Evolutionary conservation across 2,888 invertebrate genomes (phyloP).

Genomic region (Notodonta dromedarius): DNA sequence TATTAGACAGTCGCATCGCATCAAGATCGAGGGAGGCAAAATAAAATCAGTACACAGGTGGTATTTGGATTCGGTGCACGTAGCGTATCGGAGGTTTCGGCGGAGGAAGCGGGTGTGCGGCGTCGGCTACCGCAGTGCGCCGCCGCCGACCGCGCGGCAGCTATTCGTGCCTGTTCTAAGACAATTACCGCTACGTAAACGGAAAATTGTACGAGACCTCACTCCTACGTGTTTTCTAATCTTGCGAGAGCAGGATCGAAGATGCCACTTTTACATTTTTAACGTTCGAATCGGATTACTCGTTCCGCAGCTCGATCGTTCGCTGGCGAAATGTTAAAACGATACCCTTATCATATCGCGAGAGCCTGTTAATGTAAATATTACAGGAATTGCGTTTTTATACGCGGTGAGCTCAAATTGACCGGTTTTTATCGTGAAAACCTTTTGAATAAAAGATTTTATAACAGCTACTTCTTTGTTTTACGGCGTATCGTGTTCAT

Average conservation of each 20-base stretch:
- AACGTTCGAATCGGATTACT: slow-evolving; percentile 53
- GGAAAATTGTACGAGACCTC: slow-evolving; percentile 77
- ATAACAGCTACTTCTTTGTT: slow-evolving; percentile 39
- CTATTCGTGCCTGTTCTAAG: slow-evolving; percentile 73
- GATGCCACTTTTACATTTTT: slow-evolving; percentile 59
- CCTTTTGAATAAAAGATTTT: slow-evolving; percentile 46
- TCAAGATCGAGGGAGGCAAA: slow-evolving; percentile 73
- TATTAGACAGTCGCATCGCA: slow-evolving; percentile 78
- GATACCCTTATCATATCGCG: slow-evolving; percentile 42
- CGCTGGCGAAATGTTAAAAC: slow-evolving; percentile 42
- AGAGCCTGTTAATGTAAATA: slow-evolving; percentile 45
- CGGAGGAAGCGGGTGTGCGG: slow-evolving; percentile 60
- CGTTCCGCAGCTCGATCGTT: slow-evolving; percentile 40
- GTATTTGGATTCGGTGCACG: slow-evolving; percentile 78
- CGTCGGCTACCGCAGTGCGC: slow-evolving; percentile 75
- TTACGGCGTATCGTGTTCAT: slow-evolving; percentile 36
- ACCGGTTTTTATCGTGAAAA: slow-evolving; percentile 42
- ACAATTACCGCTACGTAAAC: slow-evolving; percentile 81
- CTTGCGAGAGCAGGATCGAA: slow-evolving; percentile 57
- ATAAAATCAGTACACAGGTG: slow-evolving; percentile 78
- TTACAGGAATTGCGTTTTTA: slow-evolving; percentile 44
- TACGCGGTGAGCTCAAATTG: slow-evolving; percentile 39
- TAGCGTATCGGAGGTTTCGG: slow-evolving; percentile 73
- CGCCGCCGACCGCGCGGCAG: slow-evolving; percentile 56
- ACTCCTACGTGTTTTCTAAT: slow-evolving; percentile 79